A percentile compares a stretch with the other conserved stretches of the same genome.
These are phyloP conservation scores for Potamilus streckersoni DNA, from an alignment of 1,140 invertebrate genomes.

Conservation along the genomic window DNA sequence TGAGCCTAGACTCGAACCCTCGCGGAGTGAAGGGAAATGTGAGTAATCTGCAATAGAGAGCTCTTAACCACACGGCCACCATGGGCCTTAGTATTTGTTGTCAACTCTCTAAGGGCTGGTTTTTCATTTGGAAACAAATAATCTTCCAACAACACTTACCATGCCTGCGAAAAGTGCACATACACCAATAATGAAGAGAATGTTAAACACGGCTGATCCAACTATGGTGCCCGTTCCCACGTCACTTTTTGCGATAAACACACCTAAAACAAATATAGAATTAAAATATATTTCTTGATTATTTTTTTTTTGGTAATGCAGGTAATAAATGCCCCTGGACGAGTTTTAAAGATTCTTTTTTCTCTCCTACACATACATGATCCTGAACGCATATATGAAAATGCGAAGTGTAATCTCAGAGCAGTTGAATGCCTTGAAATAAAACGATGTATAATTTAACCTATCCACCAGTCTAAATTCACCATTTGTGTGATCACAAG, in stretches of 20 bases:
- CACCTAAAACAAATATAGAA: constrained; percentile 42
- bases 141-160: constrained; percentile 71
- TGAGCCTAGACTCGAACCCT: too few relatives aligned
- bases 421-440: too few relatives aligned
- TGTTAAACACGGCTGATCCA: constrained; percentile 89
- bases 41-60: too few relatives aligned
- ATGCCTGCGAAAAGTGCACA: constrained; percentile 80
- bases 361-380: neutral
- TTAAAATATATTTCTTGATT: neutral
- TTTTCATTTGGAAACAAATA: constrained; percentile 2
- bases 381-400: neutral
- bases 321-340: neutral
- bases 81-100: too few relatives aligned
- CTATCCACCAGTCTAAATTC: too few relatives aligned
- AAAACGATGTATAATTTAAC: too few relatives aligned
- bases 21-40: too few relatives aligned
- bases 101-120: neutral
- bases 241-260: constrained; percentile 64
- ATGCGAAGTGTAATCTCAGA: too few relatives aligned
- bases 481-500: too few relatives aligned
- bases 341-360: neutral
- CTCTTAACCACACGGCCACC: too few relatives aligned
- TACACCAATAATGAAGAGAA: constrained; percentile 84
- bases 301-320: neutral
- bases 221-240: constrained; percentile 80